Evolutionary conservation across 2,888 invertebrate genomes (phyloP), one percentile per base, ranked within the genome.

Genomic region (Portevinia maculata): DNA sequence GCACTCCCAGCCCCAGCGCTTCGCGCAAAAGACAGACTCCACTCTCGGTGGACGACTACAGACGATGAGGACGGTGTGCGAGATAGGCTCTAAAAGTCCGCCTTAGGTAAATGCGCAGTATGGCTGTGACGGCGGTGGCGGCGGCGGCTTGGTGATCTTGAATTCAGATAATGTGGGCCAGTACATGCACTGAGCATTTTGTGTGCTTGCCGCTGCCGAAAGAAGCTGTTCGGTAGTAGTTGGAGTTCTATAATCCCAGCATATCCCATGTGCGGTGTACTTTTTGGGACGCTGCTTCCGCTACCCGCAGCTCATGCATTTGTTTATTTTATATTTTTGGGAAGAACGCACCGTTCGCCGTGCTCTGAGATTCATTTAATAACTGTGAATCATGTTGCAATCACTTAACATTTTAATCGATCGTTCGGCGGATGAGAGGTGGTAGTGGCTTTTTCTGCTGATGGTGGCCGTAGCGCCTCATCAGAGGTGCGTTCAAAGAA

Each of bases 1-100:
- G 86, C 83, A 83, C 83, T 86, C 84, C 86, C 85, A 85, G 84
- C 85, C 85, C 86, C 85, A 84, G 84, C 83, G 39, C 41, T 8
- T 46, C n/a, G 57, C 39, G 6, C 48, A 19, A 39, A 34, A 48
- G 17, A 50, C 13, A 84, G 79, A 62, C 67, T 53, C 64, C 32
- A 52, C 44, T 62, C 24, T 24, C 5, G 24, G 24, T 21, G 48
- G 39, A 53, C 50, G 53, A 46, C 67, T 55, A 55, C 71, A 71
- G 62, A 71, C 60, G 71, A 73, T 71, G 70, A 81, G 64, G 57
- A 65, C 59, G 46, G 81, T 67, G 67, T 48, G 60, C 59, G 48
- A 59, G 76, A 78, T 83, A 83, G 81, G 81, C 81, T 83, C 64
- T 71, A 71, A 81, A 81, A 81, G 69, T 76, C 71, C 37, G 81